A percentile compares a stretch with the other conserved stretches of the same genome.
Conservation (phyloP, 2,113 vertebrate species). For the Laticauda laticaudata region DNA sequence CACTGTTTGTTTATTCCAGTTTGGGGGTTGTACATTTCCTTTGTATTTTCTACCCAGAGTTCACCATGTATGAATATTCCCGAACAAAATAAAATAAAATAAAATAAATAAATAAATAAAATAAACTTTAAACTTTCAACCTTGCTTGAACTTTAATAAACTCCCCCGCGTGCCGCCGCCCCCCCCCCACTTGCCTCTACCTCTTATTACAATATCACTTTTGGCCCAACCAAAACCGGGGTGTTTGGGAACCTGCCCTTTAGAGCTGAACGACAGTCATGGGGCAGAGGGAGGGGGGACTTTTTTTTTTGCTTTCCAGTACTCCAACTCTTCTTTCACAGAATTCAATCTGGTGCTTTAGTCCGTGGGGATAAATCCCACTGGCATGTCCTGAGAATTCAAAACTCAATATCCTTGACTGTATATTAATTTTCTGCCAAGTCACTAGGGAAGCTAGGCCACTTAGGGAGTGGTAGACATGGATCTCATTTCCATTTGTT, state of each 20-base stretch:
- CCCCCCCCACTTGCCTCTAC: background rate
- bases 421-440: background rate
- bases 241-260: background rate
- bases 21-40: background rate
- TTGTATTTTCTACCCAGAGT: background rate
- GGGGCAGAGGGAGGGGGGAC: background rate
- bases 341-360: background rate
- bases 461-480: background rate
- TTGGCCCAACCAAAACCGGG: background rate
- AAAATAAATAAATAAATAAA: no score
- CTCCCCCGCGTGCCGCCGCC: no score
- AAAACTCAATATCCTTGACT: background rate
- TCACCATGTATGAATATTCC: background rate
- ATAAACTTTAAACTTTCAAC: background rate
- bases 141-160: conserved; percentile 10
- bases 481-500: background rate
- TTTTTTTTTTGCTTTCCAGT: background rate
- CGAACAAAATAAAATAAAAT: conserved; percentile 12
- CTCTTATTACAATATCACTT: conserved; percentile 1
- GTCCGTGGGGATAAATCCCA: background rate
- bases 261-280: background rate
- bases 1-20: background rate
- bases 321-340: background rate
- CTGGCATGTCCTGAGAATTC: background rate
- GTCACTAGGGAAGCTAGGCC: background rate